These are phyloP conservation scores for Tenebrosternarchus preto DNA, from an alignment of 2,113 vertebrate species.

Conservation along the genomic window DNA sequence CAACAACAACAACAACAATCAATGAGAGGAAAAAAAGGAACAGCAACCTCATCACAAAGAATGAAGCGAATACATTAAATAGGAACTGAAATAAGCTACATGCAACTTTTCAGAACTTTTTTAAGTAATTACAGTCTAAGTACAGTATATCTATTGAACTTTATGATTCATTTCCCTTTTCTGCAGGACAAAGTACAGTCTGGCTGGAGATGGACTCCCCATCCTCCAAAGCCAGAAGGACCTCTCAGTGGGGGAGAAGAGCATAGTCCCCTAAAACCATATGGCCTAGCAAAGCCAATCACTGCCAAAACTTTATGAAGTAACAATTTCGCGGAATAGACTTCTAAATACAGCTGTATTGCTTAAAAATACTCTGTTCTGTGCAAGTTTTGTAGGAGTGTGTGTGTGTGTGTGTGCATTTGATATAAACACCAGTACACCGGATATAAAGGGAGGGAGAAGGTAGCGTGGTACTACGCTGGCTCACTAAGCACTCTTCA, in stretches of 20 bases:
- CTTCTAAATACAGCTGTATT: background rate
- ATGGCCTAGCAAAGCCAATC: slow-evolving; percentile 15
- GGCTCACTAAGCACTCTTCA: slow-evolving; percentile 31
- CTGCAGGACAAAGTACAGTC: slow-evolving; percentile 15
- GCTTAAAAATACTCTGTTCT: background rate
- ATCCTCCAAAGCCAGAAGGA: slow-evolving; percentile 49
- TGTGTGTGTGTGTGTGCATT: too few relatives aligned
- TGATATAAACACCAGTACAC: background rate
- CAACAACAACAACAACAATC: background rate
- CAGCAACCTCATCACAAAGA: background rate
- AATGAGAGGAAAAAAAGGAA: background rate
- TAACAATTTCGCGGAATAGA: background rate
- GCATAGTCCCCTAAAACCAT: slow-evolving; percentile 37
- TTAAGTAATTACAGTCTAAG: background rate
- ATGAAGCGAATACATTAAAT: background rate
- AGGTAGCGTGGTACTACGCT: background rate
- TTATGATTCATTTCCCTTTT: slow-evolving; percentile 21
- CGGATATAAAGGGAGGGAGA: background rate
- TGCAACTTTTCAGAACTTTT: background rate
- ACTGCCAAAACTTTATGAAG: slow-evolving; percentile 30
- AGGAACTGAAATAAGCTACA: background rate
- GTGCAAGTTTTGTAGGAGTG: background rate
- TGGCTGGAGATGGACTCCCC: slow-evolving; percentile 28
- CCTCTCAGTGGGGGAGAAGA: slow-evolving; percentile 36
- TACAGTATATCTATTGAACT: background rate